Evolutionary conservation across 2,113 vertebrate species (phyloP).

Genomic region (Lophotis ruficrista): DNA sequence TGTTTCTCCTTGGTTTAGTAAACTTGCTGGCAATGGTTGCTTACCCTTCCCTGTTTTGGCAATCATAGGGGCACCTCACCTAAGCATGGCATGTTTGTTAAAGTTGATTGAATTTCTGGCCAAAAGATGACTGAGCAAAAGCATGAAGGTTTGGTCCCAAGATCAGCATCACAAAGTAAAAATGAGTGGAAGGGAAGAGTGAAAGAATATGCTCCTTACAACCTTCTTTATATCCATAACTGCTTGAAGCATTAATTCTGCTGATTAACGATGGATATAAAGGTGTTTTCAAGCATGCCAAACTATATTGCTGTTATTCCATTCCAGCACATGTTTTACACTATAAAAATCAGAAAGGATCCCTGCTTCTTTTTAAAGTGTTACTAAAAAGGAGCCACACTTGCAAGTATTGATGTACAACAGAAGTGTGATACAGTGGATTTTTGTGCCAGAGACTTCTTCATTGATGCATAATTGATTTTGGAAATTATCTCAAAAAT

Average conservation of each 20-base stretch:
- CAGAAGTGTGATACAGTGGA: not conserved
- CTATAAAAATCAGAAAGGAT: not conserved
- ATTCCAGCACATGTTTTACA: not conserved
- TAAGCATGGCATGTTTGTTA: rapidly evolving
- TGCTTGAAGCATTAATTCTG: not conserved
- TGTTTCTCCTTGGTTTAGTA: not conserved
- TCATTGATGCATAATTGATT: not conserved
- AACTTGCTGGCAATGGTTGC: not conserved
- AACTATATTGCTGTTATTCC: not conserved
- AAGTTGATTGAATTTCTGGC: not conserved
- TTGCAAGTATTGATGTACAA: not conserved
- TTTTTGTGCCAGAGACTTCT: not conserved
- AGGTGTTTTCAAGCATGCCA: not conserved
- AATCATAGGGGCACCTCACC: not conserved
- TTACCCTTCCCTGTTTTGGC: not conserved
- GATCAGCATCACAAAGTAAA: not conserved
- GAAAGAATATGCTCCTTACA: not conserved
- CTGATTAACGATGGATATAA: not conserved
- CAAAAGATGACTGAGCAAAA: not conserved
- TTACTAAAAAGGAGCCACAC: not conserved
- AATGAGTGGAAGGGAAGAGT: not conserved
- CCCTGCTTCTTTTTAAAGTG: not conserved
- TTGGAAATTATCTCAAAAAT: not conserved
- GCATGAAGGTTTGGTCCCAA: rapidly evolving
- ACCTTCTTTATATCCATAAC: not conserved